Evolutionary conservation across 2,888 invertebrate species (phyloP).

Genomic region (Megalurothrips usitatus): DNA sequence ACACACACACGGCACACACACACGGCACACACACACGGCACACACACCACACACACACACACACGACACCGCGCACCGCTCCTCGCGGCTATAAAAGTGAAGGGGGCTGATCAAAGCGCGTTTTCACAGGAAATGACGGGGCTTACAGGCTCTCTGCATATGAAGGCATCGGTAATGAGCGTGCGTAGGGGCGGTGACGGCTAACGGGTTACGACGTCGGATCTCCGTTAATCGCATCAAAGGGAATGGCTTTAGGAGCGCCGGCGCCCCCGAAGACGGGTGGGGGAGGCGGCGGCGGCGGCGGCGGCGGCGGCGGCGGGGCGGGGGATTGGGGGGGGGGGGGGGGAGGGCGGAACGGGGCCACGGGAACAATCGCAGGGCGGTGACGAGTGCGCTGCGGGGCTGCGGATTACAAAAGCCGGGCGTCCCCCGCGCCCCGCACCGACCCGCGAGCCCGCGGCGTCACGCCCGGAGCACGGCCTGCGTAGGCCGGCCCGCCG

Average conservation of each 20-base stretch:
- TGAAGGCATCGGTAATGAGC: conserved; percentile 20
- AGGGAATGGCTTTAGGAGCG: conserved; percentile 3
- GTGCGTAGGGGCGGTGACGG: neutral
- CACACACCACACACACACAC: no score
- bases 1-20: no score
- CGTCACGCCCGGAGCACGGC: no score
- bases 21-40: no score
- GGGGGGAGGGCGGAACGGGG: neutral
- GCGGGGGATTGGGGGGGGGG: neutral
- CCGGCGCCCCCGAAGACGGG: neutral
- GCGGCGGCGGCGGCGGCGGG: neutral
- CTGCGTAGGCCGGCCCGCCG: no score
- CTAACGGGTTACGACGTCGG: conserved; percentile 7
- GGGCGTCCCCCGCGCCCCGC: neutral
- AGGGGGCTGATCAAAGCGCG: conserved; percentile 21
- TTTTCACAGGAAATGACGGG: conserved; percentile 12
- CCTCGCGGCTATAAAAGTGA: neutral
- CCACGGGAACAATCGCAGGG: neutral
- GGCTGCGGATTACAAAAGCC: neutral
- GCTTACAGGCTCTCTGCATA: conserved; percentile 14
- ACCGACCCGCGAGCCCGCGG: no score
- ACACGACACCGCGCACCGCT: no score
- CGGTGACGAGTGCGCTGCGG: neutral
- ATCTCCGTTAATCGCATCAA: conserved; percentile 21
- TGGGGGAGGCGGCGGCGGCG: neutral